phyloP scores from a whole-genome alignment of 2,888 invertebrate species.

The Chrysotoxum bicinctum region DNA sequence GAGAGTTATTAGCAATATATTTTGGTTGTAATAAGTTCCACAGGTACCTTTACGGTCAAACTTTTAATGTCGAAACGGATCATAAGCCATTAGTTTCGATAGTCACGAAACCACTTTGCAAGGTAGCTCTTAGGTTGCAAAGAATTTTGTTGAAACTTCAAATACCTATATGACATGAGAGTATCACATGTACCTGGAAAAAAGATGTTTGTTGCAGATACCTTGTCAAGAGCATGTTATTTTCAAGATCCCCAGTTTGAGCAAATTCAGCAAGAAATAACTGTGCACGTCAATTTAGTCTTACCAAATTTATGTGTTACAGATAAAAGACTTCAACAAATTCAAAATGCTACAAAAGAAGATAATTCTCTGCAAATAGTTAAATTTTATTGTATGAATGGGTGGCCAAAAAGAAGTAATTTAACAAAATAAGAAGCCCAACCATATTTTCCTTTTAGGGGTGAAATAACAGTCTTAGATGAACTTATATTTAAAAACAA shows the following conservation, averaged over 20 bases:
- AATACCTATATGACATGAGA: conserved; percentile 19
- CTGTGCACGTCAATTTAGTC: conserved; percentile 17
- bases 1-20: conserved; percentile 67
- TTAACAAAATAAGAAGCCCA: conserved; percentile 2
- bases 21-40: conserved; percentile 26
- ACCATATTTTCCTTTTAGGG: neutral
- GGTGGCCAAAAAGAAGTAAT: conserved; percentile 25
- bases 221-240: conserved; percentile 37
- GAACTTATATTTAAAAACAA: conserved; percentile 6
- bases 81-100: conserved; percentile 30
- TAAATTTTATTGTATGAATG: conserved; percentile 23
- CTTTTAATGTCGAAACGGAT: conserved; percentile 13
- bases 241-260: conserved; percentile 7
- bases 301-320: conserved; percentile 24
- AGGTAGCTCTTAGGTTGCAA: conserved; percentile 25
- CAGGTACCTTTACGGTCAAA: conserved; percentile 26
- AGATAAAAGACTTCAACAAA: conserved; percentile 8
- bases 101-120: neutral
- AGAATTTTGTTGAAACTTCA: conserved; percentile 26
- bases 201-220: conserved; percentile 32
- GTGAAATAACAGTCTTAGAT: conserved; percentile 11
- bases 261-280: conserved; percentile 7
- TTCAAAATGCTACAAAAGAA: neutral
- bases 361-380: conserved; percentile 2
- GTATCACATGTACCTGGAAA: conserved; percentile 21